Evolutionary conservation across 2,797 vertebrate species (phyloP), one percentile per base, ranked within the genome.

Genomic region (Gobionotothen gibberifrons): DNA sequence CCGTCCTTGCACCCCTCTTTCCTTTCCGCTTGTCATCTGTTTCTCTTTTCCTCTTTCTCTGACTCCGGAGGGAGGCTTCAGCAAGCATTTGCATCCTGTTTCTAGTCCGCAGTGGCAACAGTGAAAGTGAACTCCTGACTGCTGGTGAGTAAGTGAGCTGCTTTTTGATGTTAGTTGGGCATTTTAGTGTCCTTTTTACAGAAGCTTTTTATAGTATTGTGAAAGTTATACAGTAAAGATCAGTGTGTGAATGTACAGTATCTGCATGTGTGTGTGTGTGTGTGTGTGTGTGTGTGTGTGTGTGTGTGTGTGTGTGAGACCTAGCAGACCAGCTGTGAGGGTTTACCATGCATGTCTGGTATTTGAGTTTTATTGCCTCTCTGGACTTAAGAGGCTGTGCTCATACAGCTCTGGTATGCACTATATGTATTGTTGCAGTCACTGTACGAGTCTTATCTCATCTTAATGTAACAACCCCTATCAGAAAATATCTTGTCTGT

Each of bases 331-430:
- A 93, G 90, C 88, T 93, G 91, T 92, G 90, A 88, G 72, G 62
- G 72, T 90, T 94, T 93, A 93, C 87, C 83, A 92, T 78, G 78
- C 78, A 75, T 93, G 86, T 83, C 85, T 94, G 91, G 84, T 93
- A 84, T 94, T 94, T 94, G 83, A 67, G 89, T 90, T 94, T 94
- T 90, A 89, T 78, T 83, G 85, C 87, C 85, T 88, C 75, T 83
- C 83, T 83, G 90, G 84, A 87, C 77, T 87, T 68, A 46, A 90
- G 85, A 87, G 85, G 69, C 64, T 72, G 52, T 78, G 55, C 73
- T 87, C 79, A 39, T 70, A 46, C 72, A 65, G 78, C 75, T 88
- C 79, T 78, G 87, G 85, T 81, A 79, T 87, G 78, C 66, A 58
- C 76, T 85, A 76, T 65, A 62, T 32, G 39, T 71, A 56, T 64